Evolutionary conservation across 2,113 vertebrate genomes (phyloP), one percentile per base, ranked within the genome.

Genomic region (Gasterosteus nipponicus): DNA sequence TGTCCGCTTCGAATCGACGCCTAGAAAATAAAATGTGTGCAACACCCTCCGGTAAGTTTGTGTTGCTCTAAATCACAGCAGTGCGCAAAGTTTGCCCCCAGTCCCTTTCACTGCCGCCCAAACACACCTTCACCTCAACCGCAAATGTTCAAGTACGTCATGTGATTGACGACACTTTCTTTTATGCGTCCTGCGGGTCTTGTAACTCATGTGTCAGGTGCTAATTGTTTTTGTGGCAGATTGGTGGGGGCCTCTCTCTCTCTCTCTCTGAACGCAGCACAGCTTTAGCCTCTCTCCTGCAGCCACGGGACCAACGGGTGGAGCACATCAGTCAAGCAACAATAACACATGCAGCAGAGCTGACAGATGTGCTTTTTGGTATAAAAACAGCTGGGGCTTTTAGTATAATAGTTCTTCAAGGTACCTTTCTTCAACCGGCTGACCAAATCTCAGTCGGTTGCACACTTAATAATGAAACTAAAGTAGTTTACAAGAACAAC

Each of bases 161-260:
- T 26, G 19, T 58, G 51, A 46, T 26, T 46, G 41, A 58, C 29
- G 3, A 66, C 41, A 46, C 51, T 22, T 35, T 33, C 38, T 47
- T 33, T 47, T 47, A 56, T 35, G 51, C 35, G 61, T 65, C 51
- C 51, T 18, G 16, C 26, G 51, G 41, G 51, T 46, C 51, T 0
- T 14, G 51, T 65, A 56, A 47, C 19, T 38, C 54, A 65, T 74
- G 35, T 38, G 51, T 74, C 14, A n/a, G 63, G 58, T 33, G 75
- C 22, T 47, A 69, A 74, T 54, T 70, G 58, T 74, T 74, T 54
- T 65, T 44, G 38, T 60, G 5, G 42, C 35, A 74, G 35, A 60
- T 26, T 41, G 35, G 35, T 38, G 35, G 35, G 35, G 35, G 35
- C 35, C 69, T 16, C 15, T 61, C 49, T 57, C 56, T 72, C 56